Base-by-base conservation (phyloP, 2,113 vertebrate genomes). In the Fukomys damarensis region DNA sequence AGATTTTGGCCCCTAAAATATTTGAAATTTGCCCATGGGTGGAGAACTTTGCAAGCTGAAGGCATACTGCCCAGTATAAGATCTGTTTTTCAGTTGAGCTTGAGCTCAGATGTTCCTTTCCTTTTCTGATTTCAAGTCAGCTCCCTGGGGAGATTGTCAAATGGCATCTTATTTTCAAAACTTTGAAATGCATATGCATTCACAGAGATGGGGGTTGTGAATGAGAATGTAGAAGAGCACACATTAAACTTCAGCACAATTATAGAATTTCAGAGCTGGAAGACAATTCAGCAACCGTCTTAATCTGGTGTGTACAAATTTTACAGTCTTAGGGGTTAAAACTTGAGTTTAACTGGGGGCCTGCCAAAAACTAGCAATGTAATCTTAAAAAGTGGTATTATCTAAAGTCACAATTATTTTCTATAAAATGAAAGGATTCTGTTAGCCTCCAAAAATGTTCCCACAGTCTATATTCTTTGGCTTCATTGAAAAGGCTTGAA, bases 141-240 rank as follows among this genome's bases (percentile, higher is more conserved):
- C 97, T 96, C 93, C 96, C 95, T 70, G 96, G 93, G 89, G 97
- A 98, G 96, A 98, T 98, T 98, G 97, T 97, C 97, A 97, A 97
- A 98, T 98, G 97, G 97, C 93, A 98, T 96, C 95, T 97, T 97
- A 97, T 97, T 97, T 97, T 98, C 95, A 97, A 97, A 96, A 97
- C 97, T 97, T 95, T 96, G 93, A 98, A 98, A 97, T 98, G 94
- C 96, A 98, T 98, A 97, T 98, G 95, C 92, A 96, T 96, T 96
- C 95, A 88, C 97, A 97, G 95, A 93, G 93, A 96, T 89, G 95
- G 97, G 97, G 97, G 89, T 96, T 97, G 95, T 96, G 95, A 97
- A 97, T 93, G 95, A 95, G 95, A 96, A 97, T 97, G 93, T 93
- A 77, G 93, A 97, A 90, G 95, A 96, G 96, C 96, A 95, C 95